These are phyloP conservation scores for Lacerta agilis DNA, from an alignment of 2,797 vertebrate genomes.

Conservation along the genomic window DNA sequence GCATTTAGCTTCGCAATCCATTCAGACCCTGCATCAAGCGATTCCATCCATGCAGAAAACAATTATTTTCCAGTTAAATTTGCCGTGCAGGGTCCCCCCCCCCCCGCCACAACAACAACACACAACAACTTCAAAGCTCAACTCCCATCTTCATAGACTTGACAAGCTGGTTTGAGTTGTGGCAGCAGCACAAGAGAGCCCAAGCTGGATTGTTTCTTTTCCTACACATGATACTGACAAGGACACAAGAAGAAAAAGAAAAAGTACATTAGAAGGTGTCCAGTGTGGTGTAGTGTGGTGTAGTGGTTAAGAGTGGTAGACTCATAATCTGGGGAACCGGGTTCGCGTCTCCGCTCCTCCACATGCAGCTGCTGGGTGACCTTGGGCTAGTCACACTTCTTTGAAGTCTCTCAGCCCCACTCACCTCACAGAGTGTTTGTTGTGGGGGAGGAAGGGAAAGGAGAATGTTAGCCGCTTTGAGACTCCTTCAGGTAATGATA, in stretches of 20 bases:
- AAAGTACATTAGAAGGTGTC: background rate
- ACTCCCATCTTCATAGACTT: constrained; percentile 47
- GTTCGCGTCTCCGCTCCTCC: too few relatives aligned
- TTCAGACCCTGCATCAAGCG: constrained; percentile 63
- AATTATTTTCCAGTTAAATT: constrained; percentile 70
- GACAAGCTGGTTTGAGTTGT: constrained; percentile 58
- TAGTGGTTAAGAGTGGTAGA: too few relatives aligned
- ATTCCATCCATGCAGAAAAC: constrained; percentile 65
- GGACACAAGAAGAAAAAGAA: background rate
- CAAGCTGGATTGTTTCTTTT: background rate
- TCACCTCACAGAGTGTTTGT: too few relatives aligned
- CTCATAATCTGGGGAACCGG: too few relatives aligned
- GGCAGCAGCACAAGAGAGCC: background rate
- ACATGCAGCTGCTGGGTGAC: too few relatives aligned
- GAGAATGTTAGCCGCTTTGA: too few relatives aligned
- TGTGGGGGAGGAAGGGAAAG: too few relatives aligned
- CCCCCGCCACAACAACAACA: too few relatives aligned
- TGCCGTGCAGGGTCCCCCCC: constrained; percentile 33
- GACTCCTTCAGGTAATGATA: too few relatives aligned
- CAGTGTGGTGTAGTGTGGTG: too few relatives aligned
- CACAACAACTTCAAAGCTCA: background rate
- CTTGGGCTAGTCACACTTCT: too few relatives aligned
- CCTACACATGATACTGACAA: background rate
- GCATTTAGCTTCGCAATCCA: constrained; percentile 63
- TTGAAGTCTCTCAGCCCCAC: too few relatives aligned